Evolutionary conservation across 2,888 invertebrate species (phyloP).

Genomic region (Dryadula phaetusa): DNA sequence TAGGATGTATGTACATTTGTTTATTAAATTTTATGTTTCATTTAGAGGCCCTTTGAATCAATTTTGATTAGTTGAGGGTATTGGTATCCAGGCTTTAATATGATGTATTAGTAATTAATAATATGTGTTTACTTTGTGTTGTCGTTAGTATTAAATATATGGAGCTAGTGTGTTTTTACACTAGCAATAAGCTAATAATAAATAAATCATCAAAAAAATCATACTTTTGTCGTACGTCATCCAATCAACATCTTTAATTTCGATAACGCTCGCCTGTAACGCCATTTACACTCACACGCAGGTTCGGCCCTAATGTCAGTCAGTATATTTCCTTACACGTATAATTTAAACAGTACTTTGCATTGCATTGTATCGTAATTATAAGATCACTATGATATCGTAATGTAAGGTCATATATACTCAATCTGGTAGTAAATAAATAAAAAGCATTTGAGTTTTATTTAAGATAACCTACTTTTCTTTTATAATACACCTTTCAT

Average conservation of each 20-base stretch:
- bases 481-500: no score
- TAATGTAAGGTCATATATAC: no score
- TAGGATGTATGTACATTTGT: neutral
- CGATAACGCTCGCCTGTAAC: slow-evolving; percentile 9
- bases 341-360: neutral
- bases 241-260: neutral
- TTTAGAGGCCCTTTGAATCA: slow-evolving; percentile 23
- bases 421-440: slow-evolving; percentile 10
- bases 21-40: neutral
- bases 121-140: slow-evolving; percentile 22
- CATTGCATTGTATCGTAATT: slow-evolving; percentile 1
- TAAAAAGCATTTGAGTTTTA: slow-evolving; percentile 4
- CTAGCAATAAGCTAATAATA: neutral
- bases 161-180: neutral
- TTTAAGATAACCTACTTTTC: neutral
- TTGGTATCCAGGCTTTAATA: slow-evolving; percentile 42
- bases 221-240: neutral
- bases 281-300: neutral
- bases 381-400: neutral
- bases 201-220: neutral
- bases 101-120: slow-evolving; percentile 21
- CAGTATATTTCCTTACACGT: slow-evolving; percentile 7
- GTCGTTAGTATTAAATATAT: neutral
- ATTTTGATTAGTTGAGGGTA: slow-evolving; percentile 27
- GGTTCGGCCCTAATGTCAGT: slow-evolving; percentile 1